These are phyloP conservation scores for Sepioteuthis lessoniana DNA, from an alignment of 2,888 invertebrate species.

Conservation along the genomic window DNA sequence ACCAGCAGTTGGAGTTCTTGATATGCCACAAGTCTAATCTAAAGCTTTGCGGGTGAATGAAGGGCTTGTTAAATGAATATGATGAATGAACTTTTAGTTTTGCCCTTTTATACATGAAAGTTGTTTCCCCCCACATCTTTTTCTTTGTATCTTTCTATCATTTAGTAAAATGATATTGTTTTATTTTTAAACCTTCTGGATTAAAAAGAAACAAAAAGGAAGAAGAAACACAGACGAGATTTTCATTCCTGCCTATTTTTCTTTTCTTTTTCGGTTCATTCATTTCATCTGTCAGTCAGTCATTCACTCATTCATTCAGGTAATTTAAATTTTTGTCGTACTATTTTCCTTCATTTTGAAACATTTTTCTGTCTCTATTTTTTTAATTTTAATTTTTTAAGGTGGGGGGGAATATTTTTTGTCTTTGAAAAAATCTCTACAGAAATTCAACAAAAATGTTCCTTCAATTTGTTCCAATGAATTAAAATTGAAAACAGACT, in stretches of 20 bases:
- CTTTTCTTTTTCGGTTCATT: background rate
- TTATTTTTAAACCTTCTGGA: background rate
- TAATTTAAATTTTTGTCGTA: background rate
- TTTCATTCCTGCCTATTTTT: background rate
- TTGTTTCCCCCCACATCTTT: too few species aligned
- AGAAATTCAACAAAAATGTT: background rate
- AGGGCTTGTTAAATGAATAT: background rate
- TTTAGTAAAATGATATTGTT: background rate
- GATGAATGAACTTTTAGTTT: conserved; percentile 18
- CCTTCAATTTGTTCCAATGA: conserved; percentile 12
- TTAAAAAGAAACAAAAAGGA: background rate
- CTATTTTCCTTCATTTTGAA: background rate
- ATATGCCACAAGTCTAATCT: background rate
- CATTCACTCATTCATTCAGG: background rate
- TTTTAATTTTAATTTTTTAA: too few species aligned
- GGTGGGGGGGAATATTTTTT: too few species aligned
- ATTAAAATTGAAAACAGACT: conserved; percentile 33
- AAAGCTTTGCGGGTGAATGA: background rate
- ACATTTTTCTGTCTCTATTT: background rate
- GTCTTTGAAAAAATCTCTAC: background rate
- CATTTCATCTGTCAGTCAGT: background rate
- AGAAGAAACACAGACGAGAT: background rate
- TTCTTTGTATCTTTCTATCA: too few species aligned
- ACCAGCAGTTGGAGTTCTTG: background rate
- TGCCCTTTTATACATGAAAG: background rate